These are phyloP conservation scores for Ptychoptera albimana DNA, from an alignment of 2,888 invertebrate species.

Conservation along the genomic window DNA sequence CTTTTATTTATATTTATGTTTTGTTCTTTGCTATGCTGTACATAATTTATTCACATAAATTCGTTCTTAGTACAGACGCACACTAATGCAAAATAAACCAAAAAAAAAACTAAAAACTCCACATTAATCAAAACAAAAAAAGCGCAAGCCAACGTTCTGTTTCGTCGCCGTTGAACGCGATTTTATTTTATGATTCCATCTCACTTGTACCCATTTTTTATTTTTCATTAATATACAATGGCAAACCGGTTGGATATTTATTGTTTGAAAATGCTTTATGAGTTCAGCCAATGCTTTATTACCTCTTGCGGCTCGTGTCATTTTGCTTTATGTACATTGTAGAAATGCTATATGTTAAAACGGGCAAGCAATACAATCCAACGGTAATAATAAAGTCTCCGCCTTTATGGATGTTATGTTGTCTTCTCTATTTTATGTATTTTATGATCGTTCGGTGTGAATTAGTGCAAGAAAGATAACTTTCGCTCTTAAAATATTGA, in stretches of 20 bases:
- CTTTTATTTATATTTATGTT: no score
- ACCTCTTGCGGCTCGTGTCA: conserved; percentile 10
- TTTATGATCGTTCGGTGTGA: neutral
- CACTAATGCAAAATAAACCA: no score
- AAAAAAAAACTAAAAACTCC: no score
- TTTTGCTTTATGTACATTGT: neutral
- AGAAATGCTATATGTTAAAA: conserved; percentile 6
- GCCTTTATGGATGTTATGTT: conserved; percentile 17
- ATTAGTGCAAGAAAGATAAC: conserved; percentile 1
- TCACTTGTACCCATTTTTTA: neutral
- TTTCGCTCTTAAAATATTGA: conserved; percentile 13
- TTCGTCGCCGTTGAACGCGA: neutral
- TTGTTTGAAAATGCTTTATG: conserved; percentile 24
- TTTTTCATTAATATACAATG: no score
- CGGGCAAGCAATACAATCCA: conserved; percentile 8
- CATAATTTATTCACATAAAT: no score
- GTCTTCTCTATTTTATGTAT: no score
- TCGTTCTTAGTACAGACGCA: no score
- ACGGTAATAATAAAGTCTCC: conserved; percentile 17
- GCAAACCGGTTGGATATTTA: neutral
- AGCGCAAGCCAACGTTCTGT: neutral
- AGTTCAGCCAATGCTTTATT: conserved; percentile 30
- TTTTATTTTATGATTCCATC: neutral
- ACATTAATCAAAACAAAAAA: no score
- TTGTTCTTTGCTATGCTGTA: no score